These are phyloP conservation scores for Numenius phaeopus DNA, from an alignment of 2,797 vertebrate genomes.

Conservation along the genomic window DNA sequence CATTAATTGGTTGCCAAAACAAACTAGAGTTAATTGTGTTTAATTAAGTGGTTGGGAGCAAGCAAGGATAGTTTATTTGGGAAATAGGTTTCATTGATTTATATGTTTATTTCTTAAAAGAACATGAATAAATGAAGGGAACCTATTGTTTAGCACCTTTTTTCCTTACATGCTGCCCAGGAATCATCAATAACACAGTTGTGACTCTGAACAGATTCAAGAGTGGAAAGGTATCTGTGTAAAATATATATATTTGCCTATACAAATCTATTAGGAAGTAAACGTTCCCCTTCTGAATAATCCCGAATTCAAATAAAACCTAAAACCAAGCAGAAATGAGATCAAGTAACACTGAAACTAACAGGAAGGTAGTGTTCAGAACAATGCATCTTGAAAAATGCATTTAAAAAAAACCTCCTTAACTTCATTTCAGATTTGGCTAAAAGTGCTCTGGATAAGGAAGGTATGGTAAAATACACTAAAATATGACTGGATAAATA, in stretches of 20 bases:
- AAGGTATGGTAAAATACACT: background rate
- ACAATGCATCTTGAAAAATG: background rate
- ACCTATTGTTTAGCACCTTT: background rate
- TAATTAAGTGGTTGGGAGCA: constrained; percentile 77
- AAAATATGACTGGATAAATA: background rate
- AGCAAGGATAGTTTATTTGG: constrained; percentile 68
- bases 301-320: background rate
- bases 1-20: constrained; percentile 80
- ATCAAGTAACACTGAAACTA: background rate
- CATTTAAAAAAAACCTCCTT: background rate
- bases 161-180: background rate
- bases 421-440: background rate
- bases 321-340: background rate
- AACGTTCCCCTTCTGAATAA: background rate
- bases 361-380: background rate
- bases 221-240: background rate
- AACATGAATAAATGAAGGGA: background rate
- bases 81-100: constrained; percentile 67
- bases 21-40: constrained; percentile 79
- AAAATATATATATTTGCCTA: background rate
- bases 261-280: background rate
- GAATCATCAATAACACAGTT: background rate
- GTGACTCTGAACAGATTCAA: background rate
- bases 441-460: background rate
- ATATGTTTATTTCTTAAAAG: constrained; percentile 45